Base-by-base conservation (phyloP, 2,797 vertebrate genomes). In the Sebastolobus alascanus region DNA sequence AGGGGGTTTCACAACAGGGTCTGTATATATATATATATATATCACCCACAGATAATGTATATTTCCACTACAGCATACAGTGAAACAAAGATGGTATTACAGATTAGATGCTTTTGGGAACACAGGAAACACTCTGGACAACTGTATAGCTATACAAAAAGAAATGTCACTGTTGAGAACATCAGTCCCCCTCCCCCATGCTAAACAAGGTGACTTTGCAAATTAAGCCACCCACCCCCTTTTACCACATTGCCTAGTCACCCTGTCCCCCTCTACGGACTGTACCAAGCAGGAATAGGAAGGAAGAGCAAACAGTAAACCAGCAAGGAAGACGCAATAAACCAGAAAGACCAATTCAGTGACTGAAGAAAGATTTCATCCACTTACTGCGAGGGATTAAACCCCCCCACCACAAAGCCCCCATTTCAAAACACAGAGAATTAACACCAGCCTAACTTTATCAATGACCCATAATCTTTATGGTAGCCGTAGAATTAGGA, bases 131-230 rank as follows among this genome's bases (percentile, higher is more conserved):
- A 27, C 37, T 50, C 27, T 12, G 55, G 27, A 69, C 6, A 4
- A 18, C 8, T n/a, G 0, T 29, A 38, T 8, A 76, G 40, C 56
- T 22, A 14, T 12, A 43, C 5, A 35, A 64, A 54, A 58, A 58
- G 11, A 27, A 71, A 38, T 25, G 38, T 38, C 61, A 64, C 50
- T 29, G n/a, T 18, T 18, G 3, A 67, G 73, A 60, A 46, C 46
- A 73, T 82, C 69, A 66, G 27, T 33, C 43, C 77, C 84, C 85
- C 58, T 67, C 72, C 86, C 90, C 86, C 87, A 76, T 67, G 40
- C 22, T 60, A 73, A 85, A 86, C 50, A 91, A 90, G 89, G 89
- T 93, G 91, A 92, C 89, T 87, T 88, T 77, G 83, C 85, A 91
- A 83, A 86, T 86, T 61, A 84, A 77, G 71, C 37, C 58, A 67